phyloP scores from a whole-genome alignment of 2,797 vertebrate species.

The Gymnodraco acuticeps region DNA sequence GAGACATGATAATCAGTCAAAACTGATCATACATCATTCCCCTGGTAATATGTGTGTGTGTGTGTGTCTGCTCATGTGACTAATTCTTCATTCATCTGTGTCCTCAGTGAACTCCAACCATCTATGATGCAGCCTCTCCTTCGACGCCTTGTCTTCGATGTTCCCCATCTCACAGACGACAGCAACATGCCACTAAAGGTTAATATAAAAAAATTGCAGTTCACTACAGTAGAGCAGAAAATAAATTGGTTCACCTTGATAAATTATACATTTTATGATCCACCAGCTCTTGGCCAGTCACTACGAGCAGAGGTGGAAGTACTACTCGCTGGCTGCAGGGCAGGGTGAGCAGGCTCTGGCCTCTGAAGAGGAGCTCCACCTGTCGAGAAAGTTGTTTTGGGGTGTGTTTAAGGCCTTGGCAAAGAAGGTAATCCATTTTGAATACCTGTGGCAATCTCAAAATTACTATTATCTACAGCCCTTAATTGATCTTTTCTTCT shows the following conservation, averaged over 20 bases:
- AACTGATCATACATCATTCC: constrained; percentile 7
- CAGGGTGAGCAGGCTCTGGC: constrained; percentile 86
- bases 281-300: constrained; percentile 91
- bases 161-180: constrained; percentile 89
- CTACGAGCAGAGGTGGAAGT: constrained; percentile 94
- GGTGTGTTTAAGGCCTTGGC: constrained; percentile 91
- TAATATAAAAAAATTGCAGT: constrained; percentile 11
- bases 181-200: constrained; percentile 95
- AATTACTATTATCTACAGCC: not conserved
- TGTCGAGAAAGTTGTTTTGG: constrained; percentile 95
- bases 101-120: constrained; percentile 89
- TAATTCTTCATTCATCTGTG: constrained; percentile 23
- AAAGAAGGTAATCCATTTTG: constrained; percentile 86
- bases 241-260: not conserved
- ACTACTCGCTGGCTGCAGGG: constrained; percentile 88
- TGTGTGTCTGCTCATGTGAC: constrained; percentile 22
- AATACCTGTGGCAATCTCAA: not conserved
- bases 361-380: constrained; percentile 92
- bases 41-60: not conserved
- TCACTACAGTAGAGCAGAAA: not conserved
- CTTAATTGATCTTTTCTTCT: not conserved
- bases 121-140: constrained; percentile 95
- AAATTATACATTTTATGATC: not conserved
- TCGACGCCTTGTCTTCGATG: constrained; percentile 90
- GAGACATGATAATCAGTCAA: constrained; percentile 33